Evolutionary conservation across 2,113 vertebrate genomes (phyloP).

Genomic region (Tichodroma muraria): DNA sequence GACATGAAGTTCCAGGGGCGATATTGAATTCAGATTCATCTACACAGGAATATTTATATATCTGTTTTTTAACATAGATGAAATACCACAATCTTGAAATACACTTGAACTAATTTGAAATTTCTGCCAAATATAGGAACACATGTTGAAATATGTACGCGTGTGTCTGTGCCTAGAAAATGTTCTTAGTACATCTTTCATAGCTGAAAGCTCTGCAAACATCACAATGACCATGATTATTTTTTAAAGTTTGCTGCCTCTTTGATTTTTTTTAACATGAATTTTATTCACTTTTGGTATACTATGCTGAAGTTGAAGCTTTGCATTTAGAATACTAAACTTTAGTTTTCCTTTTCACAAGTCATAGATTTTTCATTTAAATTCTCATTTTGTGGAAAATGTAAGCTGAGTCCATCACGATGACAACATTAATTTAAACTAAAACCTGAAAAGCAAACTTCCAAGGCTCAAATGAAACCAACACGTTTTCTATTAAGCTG

Average conservation of each 20-base stretch:
- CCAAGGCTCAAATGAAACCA: not conserved
- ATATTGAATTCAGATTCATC: not conserved
- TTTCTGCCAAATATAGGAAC: not conserved
- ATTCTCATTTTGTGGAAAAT: not conserved
- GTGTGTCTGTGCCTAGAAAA: not conserved
- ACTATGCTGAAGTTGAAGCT: not conserved
- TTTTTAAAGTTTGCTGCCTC: not conserved
- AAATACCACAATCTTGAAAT: not conserved
- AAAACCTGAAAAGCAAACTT: not conserved
- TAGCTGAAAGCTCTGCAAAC: not conserved
- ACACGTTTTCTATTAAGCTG: not conserved
- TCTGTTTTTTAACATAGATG: not conserved
- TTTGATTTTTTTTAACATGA: not conserved
- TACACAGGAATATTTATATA: not conserved
- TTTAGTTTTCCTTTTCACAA: not conserved
- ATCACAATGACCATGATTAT: not conserved
- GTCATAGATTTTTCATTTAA: not conserved
- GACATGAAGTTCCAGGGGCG: not conserved
- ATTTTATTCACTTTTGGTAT: not conserved
- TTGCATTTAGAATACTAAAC: not conserved
- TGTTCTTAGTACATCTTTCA: not conserved
- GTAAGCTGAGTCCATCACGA: fast-evolving
- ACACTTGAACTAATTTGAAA: not conserved
- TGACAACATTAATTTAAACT: not conserved
- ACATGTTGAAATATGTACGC: not conserved